Evolutionary conservation across 2,113 vertebrate genomes (phyloP).

Genomic region (Phainopepla nitens): DNA sequence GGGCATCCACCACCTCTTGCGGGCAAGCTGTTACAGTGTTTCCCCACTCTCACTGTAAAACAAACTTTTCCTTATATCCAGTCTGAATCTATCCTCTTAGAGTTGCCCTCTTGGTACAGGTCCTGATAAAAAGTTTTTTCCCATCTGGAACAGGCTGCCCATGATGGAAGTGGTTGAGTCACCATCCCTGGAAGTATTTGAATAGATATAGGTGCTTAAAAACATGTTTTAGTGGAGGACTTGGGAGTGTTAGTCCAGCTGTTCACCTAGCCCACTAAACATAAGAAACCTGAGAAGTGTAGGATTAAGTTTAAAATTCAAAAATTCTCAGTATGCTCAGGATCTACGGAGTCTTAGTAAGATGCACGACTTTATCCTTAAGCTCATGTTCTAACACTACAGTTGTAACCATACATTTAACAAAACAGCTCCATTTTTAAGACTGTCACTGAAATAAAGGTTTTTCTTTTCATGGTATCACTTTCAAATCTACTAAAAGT

Average conservation of each 20-base stretch:
- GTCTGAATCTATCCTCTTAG: not conserved
- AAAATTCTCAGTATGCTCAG: not conserved
- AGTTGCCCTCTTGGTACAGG: not conserved
- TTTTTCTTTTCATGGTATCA: not conserved
- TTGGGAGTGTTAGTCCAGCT: not conserved
- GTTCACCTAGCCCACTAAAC: not conserved
- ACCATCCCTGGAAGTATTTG: not conserved
- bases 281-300: not conserved
- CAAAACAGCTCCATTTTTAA: not conserved
- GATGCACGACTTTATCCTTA: not conserved
- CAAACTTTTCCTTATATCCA: not conserved
- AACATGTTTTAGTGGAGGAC: not conserved
- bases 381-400: not conserved
- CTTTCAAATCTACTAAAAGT: not conserved
- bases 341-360: not conserved
- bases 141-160: not conserved
- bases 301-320: not conserved
- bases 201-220: not conserved
- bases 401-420: not conserved
- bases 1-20: not conserved
- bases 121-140: not conserved
- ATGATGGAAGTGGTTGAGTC: not conserved
- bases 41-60: no score
- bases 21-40: not conserved
- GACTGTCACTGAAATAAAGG: accelerated